These are phyloP conservation scores for Lithophane semibrunnea DNA, from an alignment of 2,888 invertebrate species.

Conservation along the genomic window DNA sequence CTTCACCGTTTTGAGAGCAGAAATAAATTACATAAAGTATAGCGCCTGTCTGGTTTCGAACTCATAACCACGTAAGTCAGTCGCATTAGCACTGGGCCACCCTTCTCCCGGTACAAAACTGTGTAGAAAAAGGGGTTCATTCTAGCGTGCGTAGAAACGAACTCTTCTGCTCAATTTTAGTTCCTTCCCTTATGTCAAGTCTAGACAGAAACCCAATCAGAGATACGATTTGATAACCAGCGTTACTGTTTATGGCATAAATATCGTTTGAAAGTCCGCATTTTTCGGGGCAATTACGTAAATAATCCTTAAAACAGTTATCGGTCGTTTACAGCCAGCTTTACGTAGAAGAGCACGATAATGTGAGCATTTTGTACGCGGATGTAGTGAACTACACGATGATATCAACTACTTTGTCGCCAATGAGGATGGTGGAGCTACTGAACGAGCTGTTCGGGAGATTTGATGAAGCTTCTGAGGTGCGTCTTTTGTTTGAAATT, in stretches of 20 bases:
- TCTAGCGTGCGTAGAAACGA: neutral
- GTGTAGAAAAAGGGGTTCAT: neutral
- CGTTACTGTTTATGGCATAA: neutral
- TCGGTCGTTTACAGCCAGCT: slow-evolving; percentile 92
- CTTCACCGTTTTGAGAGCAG: neutral
- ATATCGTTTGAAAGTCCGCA: neutral
- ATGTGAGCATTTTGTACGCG: slow-evolving; percentile 97
- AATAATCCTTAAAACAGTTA: slow-evolving; percentile 31
- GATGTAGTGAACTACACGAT: slow-evolving; percentile 98
- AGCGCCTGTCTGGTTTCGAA: neutral
- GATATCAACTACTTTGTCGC: slow-evolving; percentile 95
- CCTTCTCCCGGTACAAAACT: neutral
- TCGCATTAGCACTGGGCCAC: neutral
- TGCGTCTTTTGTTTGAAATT: slow-evolving; percentile 69
- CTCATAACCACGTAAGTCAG: neutral
- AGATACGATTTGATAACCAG: neutral
- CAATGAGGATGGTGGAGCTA: slow-evolving; percentile 95
- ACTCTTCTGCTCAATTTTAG: neutral
- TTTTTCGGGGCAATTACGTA: slow-evolving; percentile 8
- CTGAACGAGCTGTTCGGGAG: slow-evolving; percentile 97
- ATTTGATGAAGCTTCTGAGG: slow-evolving; percentile 97
- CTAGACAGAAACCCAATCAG: neutral
- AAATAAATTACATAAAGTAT: neutral
- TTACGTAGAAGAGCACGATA: slow-evolving; percentile 96
- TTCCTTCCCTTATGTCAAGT: neutral